Evolutionary conservation across 2,797 vertebrate genomes (phyloP).

Genomic region (Clamator glandarius): DNA sequence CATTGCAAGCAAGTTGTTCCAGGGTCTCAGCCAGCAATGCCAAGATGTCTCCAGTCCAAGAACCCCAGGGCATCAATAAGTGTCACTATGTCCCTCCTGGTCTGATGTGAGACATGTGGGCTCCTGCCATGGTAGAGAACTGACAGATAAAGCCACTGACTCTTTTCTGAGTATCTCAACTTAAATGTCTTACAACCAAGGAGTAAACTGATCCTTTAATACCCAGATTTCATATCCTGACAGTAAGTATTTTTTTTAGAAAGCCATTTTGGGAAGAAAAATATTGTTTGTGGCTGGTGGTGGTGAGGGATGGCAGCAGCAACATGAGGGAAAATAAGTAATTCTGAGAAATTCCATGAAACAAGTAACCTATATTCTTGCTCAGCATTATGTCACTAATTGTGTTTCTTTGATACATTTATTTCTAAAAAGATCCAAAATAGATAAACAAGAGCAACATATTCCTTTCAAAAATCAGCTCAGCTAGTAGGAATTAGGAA

Average conservation of each 20-base stretch:
- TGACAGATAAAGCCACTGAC: neutral
- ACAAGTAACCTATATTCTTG: neutral
- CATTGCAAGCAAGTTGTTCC: neutral
- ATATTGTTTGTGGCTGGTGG: neutral
- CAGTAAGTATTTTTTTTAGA: neutral
- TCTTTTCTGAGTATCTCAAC: neutral
- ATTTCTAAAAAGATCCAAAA: neutral
- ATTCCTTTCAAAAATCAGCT: neutral
- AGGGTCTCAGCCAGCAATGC: neutral
- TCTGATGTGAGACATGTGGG: neutral
- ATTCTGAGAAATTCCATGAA: neutral
- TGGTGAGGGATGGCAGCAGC: neutral
- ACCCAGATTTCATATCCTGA: neutral
- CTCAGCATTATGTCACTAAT: neutral
- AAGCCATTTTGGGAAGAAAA: neutral
- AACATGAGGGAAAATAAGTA: neutral
- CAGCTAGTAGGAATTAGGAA: neutral
- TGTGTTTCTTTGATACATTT: neutral
- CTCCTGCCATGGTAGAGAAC: neutral
- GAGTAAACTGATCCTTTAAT: neutral
- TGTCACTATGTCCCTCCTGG: neutral
- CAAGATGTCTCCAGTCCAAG: rapidly evolving
- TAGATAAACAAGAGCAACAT: neutral
- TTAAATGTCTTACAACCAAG: neutral
- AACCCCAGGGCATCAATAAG: neutral